A percentile compares a stretch with the other conserved stretches of the same genome.
These are phyloP conservation scores for Jordanella pulchra DNA, from an alignment of 2,797 vertebrate species.

Conservation along the genomic window DNA sequence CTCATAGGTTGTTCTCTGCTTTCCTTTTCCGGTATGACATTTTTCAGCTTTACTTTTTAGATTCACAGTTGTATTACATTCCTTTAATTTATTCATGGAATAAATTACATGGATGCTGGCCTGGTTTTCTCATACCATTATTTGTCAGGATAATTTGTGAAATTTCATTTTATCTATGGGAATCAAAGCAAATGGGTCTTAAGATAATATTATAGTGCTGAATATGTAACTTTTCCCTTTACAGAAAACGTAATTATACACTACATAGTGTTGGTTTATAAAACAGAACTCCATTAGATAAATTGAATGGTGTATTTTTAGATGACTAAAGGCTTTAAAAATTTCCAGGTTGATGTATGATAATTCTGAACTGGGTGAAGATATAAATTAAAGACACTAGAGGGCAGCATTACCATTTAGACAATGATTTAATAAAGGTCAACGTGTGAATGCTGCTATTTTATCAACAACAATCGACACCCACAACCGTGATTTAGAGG, in stretches of 20 bases:
- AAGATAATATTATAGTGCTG: neutral
- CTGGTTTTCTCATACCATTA: neutral
- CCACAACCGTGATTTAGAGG: neutral
- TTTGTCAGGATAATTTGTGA: neutral
- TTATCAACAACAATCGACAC: neutral
- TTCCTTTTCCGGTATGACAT: no score
- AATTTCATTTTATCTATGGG: neutral
- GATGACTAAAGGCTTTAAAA: neutral
- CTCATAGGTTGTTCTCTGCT: slow-evolving; percentile 58
- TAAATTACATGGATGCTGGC: neutral
- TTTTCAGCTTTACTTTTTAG: no score
- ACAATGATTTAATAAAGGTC: neutral
- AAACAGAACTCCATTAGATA: neutral
- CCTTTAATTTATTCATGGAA: neutral
- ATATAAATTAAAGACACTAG: neutral
- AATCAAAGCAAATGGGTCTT: neutral
- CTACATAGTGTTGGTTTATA: neutral
- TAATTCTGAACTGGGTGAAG: neutral
- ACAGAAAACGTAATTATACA: neutral
- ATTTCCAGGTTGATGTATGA: neutral
- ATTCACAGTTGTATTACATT: no score
- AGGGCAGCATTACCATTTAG: neutral
- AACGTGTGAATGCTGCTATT: neutral
- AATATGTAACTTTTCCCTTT: neutral
- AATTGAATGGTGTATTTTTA: neutral